A percentile compares a stretch with the other conserved stretches of the same genome.
phyloP scores from a whole-genome alignment of 2,797 vertebrate species.

The Chaetodon trifasciatus region DNA sequence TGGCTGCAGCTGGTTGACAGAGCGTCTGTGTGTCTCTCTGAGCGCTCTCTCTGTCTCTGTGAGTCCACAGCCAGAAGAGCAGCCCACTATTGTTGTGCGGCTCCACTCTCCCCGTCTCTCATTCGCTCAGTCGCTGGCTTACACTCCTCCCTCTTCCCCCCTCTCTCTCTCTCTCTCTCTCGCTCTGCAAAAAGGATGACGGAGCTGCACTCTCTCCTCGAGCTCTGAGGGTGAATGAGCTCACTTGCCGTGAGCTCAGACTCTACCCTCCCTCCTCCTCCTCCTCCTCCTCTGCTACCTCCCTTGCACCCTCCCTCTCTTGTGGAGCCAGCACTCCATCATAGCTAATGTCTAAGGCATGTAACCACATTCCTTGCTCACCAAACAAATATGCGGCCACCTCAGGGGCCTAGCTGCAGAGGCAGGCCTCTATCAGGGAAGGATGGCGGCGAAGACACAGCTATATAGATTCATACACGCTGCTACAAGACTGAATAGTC shows the following conservation, averaged over 20 bases:
- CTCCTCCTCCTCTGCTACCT: constrained; percentile 64
- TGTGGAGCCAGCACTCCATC: constrained; percentile 86
- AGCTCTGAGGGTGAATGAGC: constrained; percentile 86
- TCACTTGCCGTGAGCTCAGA: constrained; percentile 88
- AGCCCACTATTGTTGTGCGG: constrained; percentile 88
- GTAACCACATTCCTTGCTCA: constrained; percentile 96
- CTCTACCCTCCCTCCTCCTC: constrained; percentile 59
- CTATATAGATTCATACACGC: constrained; percentile 26
- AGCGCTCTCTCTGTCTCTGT: constrained; percentile 78
- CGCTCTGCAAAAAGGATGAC: constrained; percentile 72
- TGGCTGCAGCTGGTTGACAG: constrained; percentile 74
- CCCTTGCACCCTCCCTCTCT: constrained; percentile 73
- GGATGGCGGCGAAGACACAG: constrained; percentile 46
- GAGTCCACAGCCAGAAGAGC: constrained; percentile 83
- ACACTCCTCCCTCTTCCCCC: constrained; percentile 76
- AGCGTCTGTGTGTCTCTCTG: constrained; percentile 72
- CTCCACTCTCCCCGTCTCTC: constrained; percentile 73
- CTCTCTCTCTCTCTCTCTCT: constrained; percentile 57
- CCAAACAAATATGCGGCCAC: constrained; percentile 91
- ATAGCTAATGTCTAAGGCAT: constrained; percentile 94
- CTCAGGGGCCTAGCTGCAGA: constrained; percentile 81
- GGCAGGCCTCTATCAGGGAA: constrained; percentile 65
- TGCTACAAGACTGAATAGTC: not conserved
- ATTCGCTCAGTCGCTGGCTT: constrained; percentile 67
- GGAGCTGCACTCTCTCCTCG: constrained; percentile 71